Percentiles rank a stretch among this genome's conserved stretches.
Evolutionary conservation across 2,113 vertebrate genomes (phyloP).

Genomic region (Myrmecobius fasciatus): DNA sequence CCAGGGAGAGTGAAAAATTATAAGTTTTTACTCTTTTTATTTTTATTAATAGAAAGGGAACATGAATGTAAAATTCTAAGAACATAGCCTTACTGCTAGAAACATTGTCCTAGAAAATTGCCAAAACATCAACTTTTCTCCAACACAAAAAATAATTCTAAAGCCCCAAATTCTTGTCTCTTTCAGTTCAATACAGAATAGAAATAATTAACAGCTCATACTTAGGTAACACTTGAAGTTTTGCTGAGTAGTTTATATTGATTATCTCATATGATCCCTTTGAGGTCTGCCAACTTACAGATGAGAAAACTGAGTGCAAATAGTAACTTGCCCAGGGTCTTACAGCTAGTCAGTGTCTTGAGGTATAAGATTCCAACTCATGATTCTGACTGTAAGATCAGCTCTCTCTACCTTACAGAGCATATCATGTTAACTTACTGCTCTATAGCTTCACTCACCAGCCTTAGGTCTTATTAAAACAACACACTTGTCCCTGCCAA

Average conservation of each 20-base stretch:
- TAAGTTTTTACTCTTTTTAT: conserved; percentile 7
- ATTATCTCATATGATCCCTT: not conserved
- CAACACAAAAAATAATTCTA: conserved; percentile 1
- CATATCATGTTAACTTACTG: not conserved
- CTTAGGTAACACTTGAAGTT: not conserved
- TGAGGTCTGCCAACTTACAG: not conserved
- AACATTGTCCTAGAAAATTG: conserved; percentile 1
- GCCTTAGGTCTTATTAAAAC: not conserved
- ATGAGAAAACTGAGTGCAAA: not conserved
- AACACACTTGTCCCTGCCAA: not conserved
- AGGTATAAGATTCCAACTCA: not conserved
- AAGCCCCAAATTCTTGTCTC: not conserved
- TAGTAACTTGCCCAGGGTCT: not conserved
- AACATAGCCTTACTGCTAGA: not conserved
- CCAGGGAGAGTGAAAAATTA: not conserved
- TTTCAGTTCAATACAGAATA: not conserved
- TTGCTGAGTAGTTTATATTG: not conserved
- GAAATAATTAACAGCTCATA: not conserved
- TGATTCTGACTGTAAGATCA: not conserved
- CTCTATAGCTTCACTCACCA: not conserved
- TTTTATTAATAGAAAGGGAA: not conserved
- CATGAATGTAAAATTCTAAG: not conserved
- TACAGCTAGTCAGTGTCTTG: not conserved
- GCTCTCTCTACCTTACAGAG: not conserved
- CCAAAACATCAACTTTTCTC: not conserved